These are phyloP conservation scores for Nephrotoma flavescens DNA, from an alignment of 2,888 invertebrate genomes.

Conservation along the genomic window DNA sequence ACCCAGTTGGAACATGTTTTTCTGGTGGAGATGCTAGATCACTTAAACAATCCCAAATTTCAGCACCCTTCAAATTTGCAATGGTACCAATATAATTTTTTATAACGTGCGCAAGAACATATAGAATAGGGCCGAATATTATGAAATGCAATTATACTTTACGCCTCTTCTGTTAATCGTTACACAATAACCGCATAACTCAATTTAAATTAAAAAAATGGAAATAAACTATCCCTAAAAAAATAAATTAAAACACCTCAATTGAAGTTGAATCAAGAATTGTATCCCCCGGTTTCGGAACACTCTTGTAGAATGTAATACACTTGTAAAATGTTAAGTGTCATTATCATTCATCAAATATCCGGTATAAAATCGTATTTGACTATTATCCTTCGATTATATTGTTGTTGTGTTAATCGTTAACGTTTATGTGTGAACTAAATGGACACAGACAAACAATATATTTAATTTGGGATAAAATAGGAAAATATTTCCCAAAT, in stretches of 20 bases:
- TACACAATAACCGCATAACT: not conserved
- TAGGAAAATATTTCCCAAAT: not conserved
- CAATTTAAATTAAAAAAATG: not conserved
- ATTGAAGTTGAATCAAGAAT: not conserved
- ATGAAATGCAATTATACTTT: not conserved
- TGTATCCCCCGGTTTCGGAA: not conserved
- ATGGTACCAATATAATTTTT: no score
- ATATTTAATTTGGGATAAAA: not conserved
- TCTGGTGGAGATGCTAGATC: no score
- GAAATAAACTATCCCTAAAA: not conserved
- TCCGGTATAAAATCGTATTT: not conserved
- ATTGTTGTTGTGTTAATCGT: not conserved
- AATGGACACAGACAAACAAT: not conserved
- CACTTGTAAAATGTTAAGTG: not conserved
- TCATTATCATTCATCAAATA: not conserved
- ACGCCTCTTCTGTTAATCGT: not conserved
- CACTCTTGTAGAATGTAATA: not conserved
- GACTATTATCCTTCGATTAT: not conserved
- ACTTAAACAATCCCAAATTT: no score
- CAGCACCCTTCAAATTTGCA: no score
- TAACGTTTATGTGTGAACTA: not conserved
- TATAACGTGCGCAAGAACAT: no score
- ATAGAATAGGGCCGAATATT: not conserved
- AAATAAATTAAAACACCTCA: not conserved
- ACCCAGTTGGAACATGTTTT: no score